Base-by-base conservation (phyloP, 1,140 invertebrate species). In the Bombus sibiricus region DNA sequence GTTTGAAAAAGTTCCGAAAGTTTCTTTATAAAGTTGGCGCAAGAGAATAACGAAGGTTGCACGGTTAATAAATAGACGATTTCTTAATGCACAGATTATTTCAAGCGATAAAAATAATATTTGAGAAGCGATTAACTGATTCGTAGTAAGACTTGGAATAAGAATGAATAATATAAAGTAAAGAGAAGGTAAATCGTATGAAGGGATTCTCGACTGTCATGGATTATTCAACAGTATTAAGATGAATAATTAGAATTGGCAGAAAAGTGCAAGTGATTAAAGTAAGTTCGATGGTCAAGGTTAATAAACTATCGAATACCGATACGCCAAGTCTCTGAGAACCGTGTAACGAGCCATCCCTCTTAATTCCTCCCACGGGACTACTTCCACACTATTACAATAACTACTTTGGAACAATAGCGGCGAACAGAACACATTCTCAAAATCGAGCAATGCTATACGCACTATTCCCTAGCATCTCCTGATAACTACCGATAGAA, bases 251-350 rank as follows among this genome's bases (percentile, higher is more conserved):
- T 28, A 62, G 34, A 75, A 10, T 57, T 75, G 32, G 4, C 6
- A 57, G 74, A 76, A 76, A 59, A 76, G 25, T 62, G 25, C 13
- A 22, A 28, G 75, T 77, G 62, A 77, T 64, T 77, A 62, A 41
- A 57, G 74, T 59, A 76, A 76, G 75, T 77, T 77, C 57, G 39
- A 8, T 77, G 75, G 75, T 77, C 75, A 77, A 62, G 59, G 59
- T 77, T 77, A 77, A 77, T 64, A 77, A 64, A 77, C 59, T n/a
- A 41, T 77, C 8, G 75, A 77, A 77, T 22, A 64, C 37, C 57
- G 57, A 76, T 76, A 39, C 53, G 32, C 34, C 34, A 22, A 25
- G 71, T 37, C 25, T 59, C 53, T 39, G 15, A 39, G 53, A 62
- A 25, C 57, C 9, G 57, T 9, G 74, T 62, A 76, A 64, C 59